Evolutionary conservation across 2,797 vertebrate species (phyloP).

Genomic region (Lemur catta): DNA sequence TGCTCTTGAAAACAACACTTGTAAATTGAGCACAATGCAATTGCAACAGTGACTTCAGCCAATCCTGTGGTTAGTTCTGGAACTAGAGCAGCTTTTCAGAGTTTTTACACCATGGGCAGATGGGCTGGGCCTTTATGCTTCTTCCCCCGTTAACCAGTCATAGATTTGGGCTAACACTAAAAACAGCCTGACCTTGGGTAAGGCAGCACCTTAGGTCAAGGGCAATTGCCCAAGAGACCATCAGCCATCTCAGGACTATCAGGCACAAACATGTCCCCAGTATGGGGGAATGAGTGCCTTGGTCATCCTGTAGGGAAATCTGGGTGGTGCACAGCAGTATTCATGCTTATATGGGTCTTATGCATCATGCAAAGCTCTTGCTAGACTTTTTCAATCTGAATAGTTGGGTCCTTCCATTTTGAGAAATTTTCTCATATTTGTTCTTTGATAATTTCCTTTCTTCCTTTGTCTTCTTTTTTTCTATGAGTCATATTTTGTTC

Average conservation of each 20-base stretch:
- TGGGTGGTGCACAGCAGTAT: not conserved
- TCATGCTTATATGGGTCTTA: not conserved
- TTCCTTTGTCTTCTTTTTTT: not conserved
- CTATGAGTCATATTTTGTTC: not conserved
- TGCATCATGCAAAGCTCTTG: not conserved
- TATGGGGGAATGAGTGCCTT: not conserved
- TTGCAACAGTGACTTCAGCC: not conserved
- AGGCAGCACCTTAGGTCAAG: not conserved
- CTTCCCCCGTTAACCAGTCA: not conserved
- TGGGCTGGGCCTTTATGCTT: not conserved
- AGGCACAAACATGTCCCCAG: not conserved
- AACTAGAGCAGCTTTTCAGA: not conserved
- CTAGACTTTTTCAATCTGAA: not conserved
- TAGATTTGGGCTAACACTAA: not conserved
- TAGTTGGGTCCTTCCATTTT: not conserved
- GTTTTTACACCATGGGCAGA: not conserved
- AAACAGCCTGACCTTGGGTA: not conserved
- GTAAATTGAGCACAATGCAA: not conserved
- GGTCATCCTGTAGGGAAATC: not conserved
- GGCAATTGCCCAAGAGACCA: not conserved
- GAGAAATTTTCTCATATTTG: not conserved
- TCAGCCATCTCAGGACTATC: not conserved
- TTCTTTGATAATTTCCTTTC: slow-evolving; percentile 24
- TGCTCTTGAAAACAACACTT: not conserved
- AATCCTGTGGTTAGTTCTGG: not conserved